Evolutionary conservation across 1,140 invertebrate species (phyloP).

Genomic region (Heliothis virescens): DNA sequence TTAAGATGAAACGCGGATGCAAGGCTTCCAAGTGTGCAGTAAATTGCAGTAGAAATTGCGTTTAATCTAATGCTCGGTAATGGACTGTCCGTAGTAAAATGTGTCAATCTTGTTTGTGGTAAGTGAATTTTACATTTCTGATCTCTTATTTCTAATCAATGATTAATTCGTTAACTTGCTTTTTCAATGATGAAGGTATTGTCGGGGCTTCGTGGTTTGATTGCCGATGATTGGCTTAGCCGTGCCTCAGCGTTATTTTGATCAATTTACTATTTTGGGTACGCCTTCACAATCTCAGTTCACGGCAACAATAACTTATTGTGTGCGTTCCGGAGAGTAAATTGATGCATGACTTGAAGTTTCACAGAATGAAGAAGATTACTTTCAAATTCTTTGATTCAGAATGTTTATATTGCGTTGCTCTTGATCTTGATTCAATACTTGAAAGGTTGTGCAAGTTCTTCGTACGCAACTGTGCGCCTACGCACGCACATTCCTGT

Average conservation of each 20-base stretch:
- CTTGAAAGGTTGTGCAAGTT: conserved; percentile 43
- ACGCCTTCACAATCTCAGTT: conserved; percentile 11
- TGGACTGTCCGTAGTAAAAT: too few relatives aligned
- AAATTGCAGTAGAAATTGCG: conserved; percentile 36
- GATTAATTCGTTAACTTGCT: conserved; percentile 7
- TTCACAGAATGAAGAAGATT: conserved; percentile 40
- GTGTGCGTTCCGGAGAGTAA: conserved; percentile 24
- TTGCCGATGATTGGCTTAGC: conserved; percentile 10
- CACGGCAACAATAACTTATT: conserved; percentile 37
- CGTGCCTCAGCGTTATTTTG: conserved; percentile 21
- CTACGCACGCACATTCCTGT: conserved; percentile 56
- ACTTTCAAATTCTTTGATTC: conserved; percentile 30
- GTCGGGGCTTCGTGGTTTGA: conserved; percentile 5
- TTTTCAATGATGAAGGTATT: conserved; percentile 13
- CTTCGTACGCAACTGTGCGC: conserved; percentile 44
- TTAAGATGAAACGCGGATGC: conserved; percentile 37
- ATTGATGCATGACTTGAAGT: conserved; percentile 32
- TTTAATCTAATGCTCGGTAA: conserved; percentile 16
- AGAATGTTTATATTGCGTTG: conserved; percentile 38
- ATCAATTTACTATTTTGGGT: conserved; percentile 38
- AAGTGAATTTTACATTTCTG: background rate
- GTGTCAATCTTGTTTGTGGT: conserved; percentile 2
- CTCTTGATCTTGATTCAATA: conserved; percentile 47
- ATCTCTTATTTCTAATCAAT: background rate
- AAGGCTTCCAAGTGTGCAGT: conserved; percentile 33